phyloP scores from a whole-genome alignment of 2,888 invertebrate species.

The Clunio marinus region DNA sequence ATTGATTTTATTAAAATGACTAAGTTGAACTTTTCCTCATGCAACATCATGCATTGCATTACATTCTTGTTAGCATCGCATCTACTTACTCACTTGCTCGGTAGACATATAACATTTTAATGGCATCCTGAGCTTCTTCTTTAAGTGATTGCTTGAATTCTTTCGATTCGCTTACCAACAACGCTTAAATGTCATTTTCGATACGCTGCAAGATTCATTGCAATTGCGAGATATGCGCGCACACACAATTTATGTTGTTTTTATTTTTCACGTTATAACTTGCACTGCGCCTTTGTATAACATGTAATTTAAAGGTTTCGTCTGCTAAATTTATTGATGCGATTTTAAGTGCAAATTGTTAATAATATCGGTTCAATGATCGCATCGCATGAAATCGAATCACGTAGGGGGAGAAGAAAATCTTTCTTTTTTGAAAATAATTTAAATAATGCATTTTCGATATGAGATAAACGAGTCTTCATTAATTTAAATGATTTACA shows the following conservation, averaged over 20 bases:
- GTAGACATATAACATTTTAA: conserved; percentile 22
- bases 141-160: conserved; percentile 18
- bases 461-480: neutral
- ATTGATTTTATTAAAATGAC: conserved; percentile 23
- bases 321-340: conserved; percentile 26
- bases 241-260: conserved; percentile 20
- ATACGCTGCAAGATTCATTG: conserved; percentile 9
- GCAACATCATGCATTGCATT: neutral
- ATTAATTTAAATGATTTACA: conserved; percentile 10
- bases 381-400: conserved; percentile 6
- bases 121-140: conserved; percentile 11
- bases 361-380: neutral
- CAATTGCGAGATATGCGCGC: neutral
- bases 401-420: neutral
- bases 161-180: neutral
- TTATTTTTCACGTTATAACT: neutral
- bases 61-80: conserved; percentile 1
- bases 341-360: conserved; percentile 4
- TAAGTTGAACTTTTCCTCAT: neutral
- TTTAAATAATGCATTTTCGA: conserved; percentile 10
- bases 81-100: neutral
- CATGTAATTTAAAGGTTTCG: conserved; percentile 16
- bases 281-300: neutral
- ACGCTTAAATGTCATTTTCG: conserved; percentile 31
- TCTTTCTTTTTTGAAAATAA: neutral